These are phyloP conservation scores for Acanthisitta chloris DNA, from an alignment of 2,113 vertebrate genomes.

Conservation along the genomic window DNA sequence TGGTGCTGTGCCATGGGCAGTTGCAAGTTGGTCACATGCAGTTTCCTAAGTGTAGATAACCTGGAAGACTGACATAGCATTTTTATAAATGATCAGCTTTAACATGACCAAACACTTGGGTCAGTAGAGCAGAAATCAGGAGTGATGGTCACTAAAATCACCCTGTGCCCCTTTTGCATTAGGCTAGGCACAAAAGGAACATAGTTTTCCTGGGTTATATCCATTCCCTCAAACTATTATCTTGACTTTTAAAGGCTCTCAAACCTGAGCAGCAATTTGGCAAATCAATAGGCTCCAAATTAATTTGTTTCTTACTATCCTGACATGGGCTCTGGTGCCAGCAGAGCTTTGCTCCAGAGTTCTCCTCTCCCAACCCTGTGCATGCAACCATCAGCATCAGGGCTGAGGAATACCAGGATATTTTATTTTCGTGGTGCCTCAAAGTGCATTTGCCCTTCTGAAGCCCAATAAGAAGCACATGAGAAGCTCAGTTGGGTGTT, in stretches of 20 bases:
- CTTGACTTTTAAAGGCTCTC: slow-evolving; percentile 9
- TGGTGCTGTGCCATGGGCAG: not conserved
- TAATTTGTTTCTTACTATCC: not conserved
- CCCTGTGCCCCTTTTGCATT: not conserved
- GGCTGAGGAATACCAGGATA: not conserved
- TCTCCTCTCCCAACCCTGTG: fast-evolving
- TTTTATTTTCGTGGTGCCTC: not conserved
- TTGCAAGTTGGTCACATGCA: not conserved
- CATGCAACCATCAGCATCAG: fast-evolving
- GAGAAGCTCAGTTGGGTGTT: not conserved
- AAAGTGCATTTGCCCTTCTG: not conserved
- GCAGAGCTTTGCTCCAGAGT: not conserved
- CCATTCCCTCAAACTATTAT: slow-evolving; percentile 11
- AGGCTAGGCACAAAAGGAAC: not conserved
- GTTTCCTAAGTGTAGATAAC: not conserved
- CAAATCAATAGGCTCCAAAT: slow-evolving; percentile 12
- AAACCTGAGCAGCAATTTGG: slow-evolving; percentile 29
- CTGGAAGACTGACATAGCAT: not conserved
- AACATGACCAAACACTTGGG: not conserved
- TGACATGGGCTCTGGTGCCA: not conserved
- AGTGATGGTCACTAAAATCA: not conserved
- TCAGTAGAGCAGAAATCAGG: not conserved
- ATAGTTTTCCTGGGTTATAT: not conserved
- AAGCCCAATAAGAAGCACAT: not conserved
- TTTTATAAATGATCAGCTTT: not conserved